These are phyloP conservation scores for Galeruca laticollis DNA, from an alignment of 2,888 invertebrate species.

Conservation along the genomic window DNA sequence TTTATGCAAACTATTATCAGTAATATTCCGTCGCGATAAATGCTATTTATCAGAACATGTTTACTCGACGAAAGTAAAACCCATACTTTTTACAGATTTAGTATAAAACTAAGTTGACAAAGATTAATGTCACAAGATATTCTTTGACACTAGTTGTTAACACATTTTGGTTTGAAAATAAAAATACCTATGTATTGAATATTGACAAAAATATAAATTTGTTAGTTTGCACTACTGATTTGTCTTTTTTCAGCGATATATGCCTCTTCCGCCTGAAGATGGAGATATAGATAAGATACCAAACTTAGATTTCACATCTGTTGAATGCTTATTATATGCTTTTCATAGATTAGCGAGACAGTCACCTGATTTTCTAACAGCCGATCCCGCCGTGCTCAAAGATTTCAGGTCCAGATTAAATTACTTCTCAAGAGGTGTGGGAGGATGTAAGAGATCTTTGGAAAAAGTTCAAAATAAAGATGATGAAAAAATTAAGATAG, in stretches of 20 bases:
- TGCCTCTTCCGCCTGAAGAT: conserved; percentile 88
- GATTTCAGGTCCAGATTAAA: conserved; percentile 89
- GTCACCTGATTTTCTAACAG: conserved; percentile 81
- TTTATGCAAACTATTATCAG: too few relatives aligned
- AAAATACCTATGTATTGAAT: too few relatives aligned
- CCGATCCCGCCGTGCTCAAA: conserved; percentile 80
- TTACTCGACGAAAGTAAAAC: too few relatives aligned
- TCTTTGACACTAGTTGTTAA: too few relatives aligned
- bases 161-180: too few relatives aligned
- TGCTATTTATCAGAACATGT: too few relatives aligned
- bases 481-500: conserved; percentile 81
- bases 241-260: conserved; percentile 72
- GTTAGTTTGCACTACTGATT: too few relatives aligned
- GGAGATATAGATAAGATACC: conserved; percentile 76
- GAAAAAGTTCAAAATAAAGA: conserved; percentile 62
- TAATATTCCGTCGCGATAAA: too few relatives aligned
- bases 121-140: too few relatives aligned
- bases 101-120: too few relatives aligned
- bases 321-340: conserved; percentile 89
- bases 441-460: conserved; percentile 68
- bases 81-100: too few relatives aligned
- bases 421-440: conserved; percentile 92
- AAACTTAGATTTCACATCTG: conserved; percentile 92
- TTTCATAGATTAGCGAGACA: conserved; percentile 84
- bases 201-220: too few relatives aligned